Conservation (phyloP, 2,888 invertebrate species). For the Eueremaeus valkanovi region DNA sequence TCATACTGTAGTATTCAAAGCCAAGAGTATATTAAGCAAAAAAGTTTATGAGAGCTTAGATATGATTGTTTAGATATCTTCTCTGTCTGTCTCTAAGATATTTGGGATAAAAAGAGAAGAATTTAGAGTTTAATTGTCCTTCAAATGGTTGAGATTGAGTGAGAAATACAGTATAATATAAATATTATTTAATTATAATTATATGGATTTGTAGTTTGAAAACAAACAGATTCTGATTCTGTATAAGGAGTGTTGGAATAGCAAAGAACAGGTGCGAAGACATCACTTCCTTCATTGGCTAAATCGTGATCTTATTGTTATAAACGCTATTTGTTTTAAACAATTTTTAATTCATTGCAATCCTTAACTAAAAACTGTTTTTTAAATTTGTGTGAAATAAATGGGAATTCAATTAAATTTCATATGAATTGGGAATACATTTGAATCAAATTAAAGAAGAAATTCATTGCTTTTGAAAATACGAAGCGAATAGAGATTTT, state of each 20-base stretch:
- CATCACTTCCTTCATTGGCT: conserved; percentile 11
- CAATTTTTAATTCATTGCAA: neutral
- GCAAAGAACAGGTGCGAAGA: conserved; percentile 11
- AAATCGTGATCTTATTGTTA: conserved; percentile 35
- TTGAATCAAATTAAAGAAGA: neutral
- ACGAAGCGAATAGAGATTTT: too few species aligned
- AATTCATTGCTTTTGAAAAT: too few species aligned
- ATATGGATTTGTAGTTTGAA: neutral
- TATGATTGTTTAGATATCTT: too few species aligned
- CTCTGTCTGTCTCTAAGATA: too few species aligned
- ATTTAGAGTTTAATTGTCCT: too few species aligned
- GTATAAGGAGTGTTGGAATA: neutral
- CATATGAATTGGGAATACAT: neutral
- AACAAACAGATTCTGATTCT: neutral
- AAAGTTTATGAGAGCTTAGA: too few species aligned
- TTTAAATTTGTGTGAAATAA: neutral
- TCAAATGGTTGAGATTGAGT: too few species aligned
- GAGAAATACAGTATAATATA: too few species aligned
- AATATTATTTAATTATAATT: too few species aligned
- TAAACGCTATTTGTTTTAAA: neutral
- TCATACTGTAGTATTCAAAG: too few species aligned
- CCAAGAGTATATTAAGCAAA: too few species aligned
- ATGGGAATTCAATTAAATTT: conserved; percentile 3
- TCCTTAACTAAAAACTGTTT: neutral
- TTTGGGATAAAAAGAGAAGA: too few species aligned